Percentiles rank a stretch among this genome's conserved stretches.
Evolutionary conservation across 2,888 invertebrate genomes (phyloP).

Genomic region (Sympetrum striolatum): DNA sequence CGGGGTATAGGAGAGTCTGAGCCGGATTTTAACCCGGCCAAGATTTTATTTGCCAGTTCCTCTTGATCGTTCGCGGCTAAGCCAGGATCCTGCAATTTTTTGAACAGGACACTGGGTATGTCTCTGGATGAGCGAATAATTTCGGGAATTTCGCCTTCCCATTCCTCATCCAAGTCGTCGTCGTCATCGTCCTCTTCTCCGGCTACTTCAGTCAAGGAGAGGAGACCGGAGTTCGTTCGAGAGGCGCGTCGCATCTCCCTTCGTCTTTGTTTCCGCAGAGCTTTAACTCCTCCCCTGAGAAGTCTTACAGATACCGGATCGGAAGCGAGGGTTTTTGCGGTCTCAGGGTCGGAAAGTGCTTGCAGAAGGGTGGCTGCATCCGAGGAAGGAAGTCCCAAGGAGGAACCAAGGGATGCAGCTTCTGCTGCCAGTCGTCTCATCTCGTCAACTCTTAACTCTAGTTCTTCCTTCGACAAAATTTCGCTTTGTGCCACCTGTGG

Average conservation of each 20-base stretch:
- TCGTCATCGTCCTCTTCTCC: conserved; percentile 49
- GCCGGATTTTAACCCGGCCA: background rate
- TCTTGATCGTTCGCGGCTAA: background rate
- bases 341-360: conserved; percentile 12
- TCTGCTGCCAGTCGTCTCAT: conserved; percentile 6
- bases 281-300: background rate
- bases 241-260: conserved; percentile 54
- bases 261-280: conserved; percentile 10
- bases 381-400: background rate
- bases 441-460: conserved; percentile 20
- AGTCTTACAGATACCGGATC: conserved; percentile 27
- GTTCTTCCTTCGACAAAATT: background rate
- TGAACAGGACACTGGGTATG: conserved; percentile 72
- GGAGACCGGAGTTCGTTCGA: conserved; percentile 54
- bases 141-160: conserved; percentile 63
- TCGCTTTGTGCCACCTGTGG: background rate
- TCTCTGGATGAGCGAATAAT: conserved; percentile 71
- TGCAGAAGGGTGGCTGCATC: conserved; percentile 5
- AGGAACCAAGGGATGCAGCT: background rate
- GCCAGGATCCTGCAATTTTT: conserved; percentile 3
- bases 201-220: conserved; percentile 51
- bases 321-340: conserved; percentile 5
- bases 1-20: background rate
- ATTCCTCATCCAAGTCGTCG: conserved; percentile 54
- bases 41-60: background rate